A percentile compares a stretch with the other conserved stretches of the same genome.
Evolutionary conservation across 2,797 vertebrate species (phyloP).

Genomic region (Eremophila alpestris): DNA sequence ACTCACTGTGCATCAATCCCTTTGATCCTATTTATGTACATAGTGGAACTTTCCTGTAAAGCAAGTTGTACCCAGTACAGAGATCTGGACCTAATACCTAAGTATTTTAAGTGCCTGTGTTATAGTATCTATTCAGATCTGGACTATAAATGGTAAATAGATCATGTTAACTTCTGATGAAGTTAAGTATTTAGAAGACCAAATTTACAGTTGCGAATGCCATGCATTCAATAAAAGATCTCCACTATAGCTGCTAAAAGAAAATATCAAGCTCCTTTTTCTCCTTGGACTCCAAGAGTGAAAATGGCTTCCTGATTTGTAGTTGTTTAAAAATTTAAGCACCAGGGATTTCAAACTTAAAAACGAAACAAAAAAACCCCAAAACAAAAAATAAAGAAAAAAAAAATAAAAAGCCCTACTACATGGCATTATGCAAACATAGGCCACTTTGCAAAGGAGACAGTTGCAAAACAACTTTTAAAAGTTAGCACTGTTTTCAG

Average conservation of each 20-base stretch:
- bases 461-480: constrained; percentile 74
- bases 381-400: neutral
- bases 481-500: constrained; percentile 80
- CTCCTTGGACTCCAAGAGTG: constrained; percentile 72
- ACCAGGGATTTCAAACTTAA: constrained; percentile 66
- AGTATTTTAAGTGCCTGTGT: constrained; percentile 59
- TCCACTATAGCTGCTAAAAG: constrained; percentile 59
- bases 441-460: constrained; percentile 79
- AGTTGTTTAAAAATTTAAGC: constrained; percentile 66
- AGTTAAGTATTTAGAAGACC: constrained; percentile 67
- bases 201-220: constrained; percentile 69
- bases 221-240: constrained; percentile 67
- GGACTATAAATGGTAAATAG: constrained; percentile 66
- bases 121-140: constrained; percentile 57
- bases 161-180: constrained; percentile 66
- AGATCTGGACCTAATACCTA: constrained; percentile 59
- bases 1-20: constrained; percentile 56
- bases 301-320: constrained; percentile 74
- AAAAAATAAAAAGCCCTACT: neutral
- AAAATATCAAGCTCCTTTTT: constrained; percentile 58
- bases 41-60: constrained; percentile 57
- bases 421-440: constrained; percentile 66
- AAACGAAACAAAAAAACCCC: constrained; percentile 4
- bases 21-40: constrained; percentile 72
- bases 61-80: constrained; percentile 64